Base-by-base conservation (phyloP, 2,888 invertebrate species). In the Malthinus seriepunctatus region DNA sequence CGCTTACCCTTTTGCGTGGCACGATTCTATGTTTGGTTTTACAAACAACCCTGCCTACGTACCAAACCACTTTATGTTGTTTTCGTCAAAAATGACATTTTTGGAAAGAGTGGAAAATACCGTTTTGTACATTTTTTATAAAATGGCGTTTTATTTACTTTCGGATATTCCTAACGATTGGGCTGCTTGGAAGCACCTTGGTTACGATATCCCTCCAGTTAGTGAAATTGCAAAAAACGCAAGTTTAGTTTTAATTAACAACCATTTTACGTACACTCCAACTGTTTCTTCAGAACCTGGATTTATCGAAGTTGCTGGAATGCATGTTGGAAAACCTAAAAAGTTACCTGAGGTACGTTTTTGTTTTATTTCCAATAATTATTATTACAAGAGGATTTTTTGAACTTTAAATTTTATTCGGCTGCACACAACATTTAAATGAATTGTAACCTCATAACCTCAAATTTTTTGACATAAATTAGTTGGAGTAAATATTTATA, bases 221-320 rank as follows among this genome's bases (percentile, higher is more conserved):
- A 32, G 35, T 4, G 72, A 71, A 10, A 66, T 83, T 9, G 76
- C 76, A 1, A 75, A 74, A 39, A 81, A 82, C 59, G 73, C 78
- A 1, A 82, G 81, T 67, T 71, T 82, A 12, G 62, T 83, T 34
- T 67, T 84, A 7, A 72, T 81, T 10, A 84, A 84, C 63, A 79
- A 79, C 1, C 80, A 82, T 65, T 71, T 77, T 60, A 75, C 73
- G 23, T 65, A 82, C 38, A 81, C 80, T 57, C 76, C 78, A 8
- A 78, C 81, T 8, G 72, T 76, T 61, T 79, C 81, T 1, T 60
- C 78, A 12, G 78, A 80, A 15, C 83, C 83, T 0, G 76, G 76
- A 12, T 70, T 82, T 9, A 76, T 83, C 1, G 83, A 84, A 73
- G 78, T 84, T 4, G 83, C 82, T 32, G 84, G 84, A 15, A 74